A percentile compares a stretch with the other conserved stretches of the same genome.
Evolutionary conservation across 2,888 invertebrate genomes (phyloP).

Genomic region (Cerceris rybyensis): DNA sequence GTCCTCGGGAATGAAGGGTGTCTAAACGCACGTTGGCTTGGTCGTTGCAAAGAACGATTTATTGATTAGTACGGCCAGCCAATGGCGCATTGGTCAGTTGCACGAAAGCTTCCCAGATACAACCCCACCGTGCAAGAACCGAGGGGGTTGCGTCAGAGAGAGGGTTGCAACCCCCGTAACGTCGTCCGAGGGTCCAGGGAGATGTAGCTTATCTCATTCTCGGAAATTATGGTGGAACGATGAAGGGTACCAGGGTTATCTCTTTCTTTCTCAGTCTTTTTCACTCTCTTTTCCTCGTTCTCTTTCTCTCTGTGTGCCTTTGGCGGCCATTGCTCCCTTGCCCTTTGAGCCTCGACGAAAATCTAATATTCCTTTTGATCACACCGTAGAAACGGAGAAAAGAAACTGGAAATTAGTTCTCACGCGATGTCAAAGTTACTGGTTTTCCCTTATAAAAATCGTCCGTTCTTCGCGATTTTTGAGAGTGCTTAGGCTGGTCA

Average conservation of each 20-base stretch:
- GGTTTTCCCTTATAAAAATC: neutral
- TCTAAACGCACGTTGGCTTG: constrained; percentile 61
- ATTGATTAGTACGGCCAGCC: constrained; percentile 78
- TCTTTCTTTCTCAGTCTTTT: no score
- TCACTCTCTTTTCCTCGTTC: constrained; percentile 1
- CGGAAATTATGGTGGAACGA: constrained; percentile 78
- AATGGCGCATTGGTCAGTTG: constrained; percentile 78
- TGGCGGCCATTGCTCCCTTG: constrained; percentile 70
- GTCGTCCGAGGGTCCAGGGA: constrained; percentile 69
- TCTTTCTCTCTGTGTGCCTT: constrained; percentile 40
- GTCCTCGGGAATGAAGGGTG: constrained; percentile 52
- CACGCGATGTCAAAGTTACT: constrained; percentile 16
- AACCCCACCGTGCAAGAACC: constrained; percentile 65
- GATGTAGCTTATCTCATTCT: constrained; percentile 79
- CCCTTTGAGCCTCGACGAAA: constrained; percentile 51
- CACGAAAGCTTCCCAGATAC: constrained; percentile 70
- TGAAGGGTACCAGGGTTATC: constrained; percentile 68
- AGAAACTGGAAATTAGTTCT: constrained; percentile 55
- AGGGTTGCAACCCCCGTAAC: constrained; percentile 68
- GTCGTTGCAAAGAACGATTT: constrained; percentile 77
- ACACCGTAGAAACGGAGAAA: constrained; percentile 38
- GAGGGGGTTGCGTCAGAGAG: constrained; percentile 68
- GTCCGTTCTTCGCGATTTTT: neutral
- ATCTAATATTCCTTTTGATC: constrained; percentile 69
- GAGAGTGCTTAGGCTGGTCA: no score